Conservation (phyloP, 2,797 vertebrate genomes). For the Mormyrops boulengeri region DNA sequence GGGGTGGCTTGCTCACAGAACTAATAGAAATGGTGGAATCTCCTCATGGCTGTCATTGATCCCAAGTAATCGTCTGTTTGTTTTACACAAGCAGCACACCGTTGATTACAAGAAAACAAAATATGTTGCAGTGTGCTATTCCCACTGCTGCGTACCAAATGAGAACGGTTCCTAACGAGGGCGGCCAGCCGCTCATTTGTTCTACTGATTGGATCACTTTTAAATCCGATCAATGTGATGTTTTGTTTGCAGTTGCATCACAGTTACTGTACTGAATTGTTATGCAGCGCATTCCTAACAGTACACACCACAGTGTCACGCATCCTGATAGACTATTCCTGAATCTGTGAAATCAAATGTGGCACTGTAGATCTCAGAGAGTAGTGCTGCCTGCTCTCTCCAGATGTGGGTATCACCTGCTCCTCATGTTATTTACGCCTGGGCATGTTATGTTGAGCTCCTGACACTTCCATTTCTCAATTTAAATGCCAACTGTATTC, state of each 20-base stretch:
- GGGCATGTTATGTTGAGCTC: neutral
- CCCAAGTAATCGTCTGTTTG: neutral
- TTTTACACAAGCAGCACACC: neutral
- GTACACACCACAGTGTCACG: neutral
- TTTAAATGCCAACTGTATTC: neutral
- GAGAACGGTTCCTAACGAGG: neutral
- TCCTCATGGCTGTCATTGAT: neutral
- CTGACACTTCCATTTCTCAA: neutral
- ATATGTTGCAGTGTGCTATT: constrained; percentile 1
- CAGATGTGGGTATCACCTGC: neutral
- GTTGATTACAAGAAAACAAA: constrained; percentile 8
- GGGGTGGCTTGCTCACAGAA: neutral
- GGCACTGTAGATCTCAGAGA: neutral
- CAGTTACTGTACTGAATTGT: neutral
- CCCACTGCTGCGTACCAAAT: neutral
- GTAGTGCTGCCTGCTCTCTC: neutral
- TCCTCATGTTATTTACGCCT: neutral
- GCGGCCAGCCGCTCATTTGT: neutral
- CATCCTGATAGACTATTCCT: neutral
- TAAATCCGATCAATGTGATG: neutral
- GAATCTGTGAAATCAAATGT: neutral
- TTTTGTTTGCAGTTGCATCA: neutral
- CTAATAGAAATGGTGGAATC: neutral
- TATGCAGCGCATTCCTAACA: neutral
- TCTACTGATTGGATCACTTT: neutral